phyloP scores from a whole-genome alignment of 2,888 invertebrate genomes.

The Brenthis daphne region DNA sequence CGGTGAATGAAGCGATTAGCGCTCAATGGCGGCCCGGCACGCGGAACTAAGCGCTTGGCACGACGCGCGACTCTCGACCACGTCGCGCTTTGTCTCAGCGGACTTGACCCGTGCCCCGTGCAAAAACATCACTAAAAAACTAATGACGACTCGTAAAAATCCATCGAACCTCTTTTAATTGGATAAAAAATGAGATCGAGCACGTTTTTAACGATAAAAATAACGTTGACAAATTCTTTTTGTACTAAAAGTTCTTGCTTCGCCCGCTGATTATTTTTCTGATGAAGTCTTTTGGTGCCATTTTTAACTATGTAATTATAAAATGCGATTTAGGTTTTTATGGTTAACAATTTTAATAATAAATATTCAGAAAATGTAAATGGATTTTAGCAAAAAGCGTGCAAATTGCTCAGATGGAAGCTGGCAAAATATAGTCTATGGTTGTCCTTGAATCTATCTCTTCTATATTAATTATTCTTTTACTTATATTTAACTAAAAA shows the following conservation, averaged over 20 bases:
- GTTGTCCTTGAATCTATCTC: conserved; percentile 4
- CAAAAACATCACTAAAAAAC: conserved; percentile 68
- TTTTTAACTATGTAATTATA: conserved; percentile 35
- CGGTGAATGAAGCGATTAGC: conserved; percentile 81
- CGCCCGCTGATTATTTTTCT: conserved; percentile 33
- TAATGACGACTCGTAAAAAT: conserved; percentile 57
- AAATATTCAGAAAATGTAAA: conserved; percentile 26
- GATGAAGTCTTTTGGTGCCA: conserved; percentile 35
- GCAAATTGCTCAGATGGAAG: conserved; percentile 27
- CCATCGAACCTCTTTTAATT: conserved; percentile 64
- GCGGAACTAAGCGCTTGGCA: conserved; percentile 79
- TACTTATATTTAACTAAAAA: conserved; percentile 10
- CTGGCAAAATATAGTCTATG: conserved; percentile 13
- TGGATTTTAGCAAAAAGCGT: conserved; percentile 27
- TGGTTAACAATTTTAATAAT: conserved; percentile 21
- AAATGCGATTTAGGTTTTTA: conserved; percentile 34
- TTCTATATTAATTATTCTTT: conserved; percentile 14
- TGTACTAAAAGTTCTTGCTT: conserved; percentile 29
- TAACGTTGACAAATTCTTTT: conserved; percentile 36
- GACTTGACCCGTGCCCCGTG: conserved; percentile 79
- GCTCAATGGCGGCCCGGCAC: conserved; percentile 76
- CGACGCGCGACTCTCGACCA: conserved; percentile 59
- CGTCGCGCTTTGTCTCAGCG: conserved; percentile 74
- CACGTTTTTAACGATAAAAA: conserved; percentile 53
- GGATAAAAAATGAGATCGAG: conserved; percentile 63